A percentile compares a stretch with the other conserved stretches of the same genome.
Evolutionary conservation across 2,888 invertebrate genomes (phyloP).

Genomic region (Myopa tessellatipennis): DNA sequence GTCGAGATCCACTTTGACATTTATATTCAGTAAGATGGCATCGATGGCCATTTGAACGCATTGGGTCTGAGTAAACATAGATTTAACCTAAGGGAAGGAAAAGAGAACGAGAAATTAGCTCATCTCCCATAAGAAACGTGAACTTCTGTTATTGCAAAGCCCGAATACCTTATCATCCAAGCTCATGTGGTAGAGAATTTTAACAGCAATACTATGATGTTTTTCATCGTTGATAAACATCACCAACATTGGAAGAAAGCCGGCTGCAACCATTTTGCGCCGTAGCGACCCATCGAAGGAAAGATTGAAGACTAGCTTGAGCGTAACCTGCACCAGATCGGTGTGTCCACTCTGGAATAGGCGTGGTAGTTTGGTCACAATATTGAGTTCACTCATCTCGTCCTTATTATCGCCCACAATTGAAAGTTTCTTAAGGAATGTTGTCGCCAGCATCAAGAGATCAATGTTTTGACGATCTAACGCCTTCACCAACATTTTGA

Average conservation of each 20-base stretch:
- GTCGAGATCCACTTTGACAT: conserved; percentile 76
- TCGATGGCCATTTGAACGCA: conserved; percentile 88
- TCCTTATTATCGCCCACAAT: conserved; percentile 95
- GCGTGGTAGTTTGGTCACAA: conserved; percentile 86
- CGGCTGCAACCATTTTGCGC: conserved; percentile 89
- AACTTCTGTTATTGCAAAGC: no score
- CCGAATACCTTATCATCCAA: conserved; percentile 79
- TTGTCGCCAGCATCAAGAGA: conserved; percentile 87
- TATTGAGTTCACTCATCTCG: conserved; percentile 84
- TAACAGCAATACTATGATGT: conserved; percentile 81
- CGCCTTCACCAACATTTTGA: conserved; percentile 86
- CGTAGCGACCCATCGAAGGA: conserved; percentile 92
- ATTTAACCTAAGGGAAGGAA: conserved; percentile 76
- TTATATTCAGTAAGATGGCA: conserved; percentile 80
- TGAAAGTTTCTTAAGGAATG: conserved; percentile 94
- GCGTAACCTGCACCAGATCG: conserved; percentile 77
- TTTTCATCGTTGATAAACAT: conserved; percentile 87
- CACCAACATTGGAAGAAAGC: conserved; percentile 89
- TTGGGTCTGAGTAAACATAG: conserved; percentile 93
- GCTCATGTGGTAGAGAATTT: conserved; percentile 91
- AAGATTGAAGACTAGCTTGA: conserved; percentile 92
- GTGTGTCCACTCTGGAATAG: conserved; percentile 76
- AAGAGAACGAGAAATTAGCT: not conserved
- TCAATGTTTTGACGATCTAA: conserved; percentile 92
- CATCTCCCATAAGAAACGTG: no score